phyloP scores from a whole-genome alignment of 2,113 vertebrate genomes.

The Calyptommatus sinebrachiatus region DNA sequence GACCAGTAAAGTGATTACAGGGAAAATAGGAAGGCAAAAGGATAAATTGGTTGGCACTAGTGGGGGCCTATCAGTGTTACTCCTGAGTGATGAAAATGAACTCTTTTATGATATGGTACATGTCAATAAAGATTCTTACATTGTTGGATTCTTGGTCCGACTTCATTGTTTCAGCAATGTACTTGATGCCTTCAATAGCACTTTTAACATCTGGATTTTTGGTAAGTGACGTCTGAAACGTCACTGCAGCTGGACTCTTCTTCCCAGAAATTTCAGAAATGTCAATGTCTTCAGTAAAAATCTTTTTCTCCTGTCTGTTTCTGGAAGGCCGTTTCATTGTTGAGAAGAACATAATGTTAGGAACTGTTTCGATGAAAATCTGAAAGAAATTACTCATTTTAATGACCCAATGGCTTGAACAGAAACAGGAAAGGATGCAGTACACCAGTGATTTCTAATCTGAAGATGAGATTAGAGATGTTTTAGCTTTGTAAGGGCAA shows the following conservation, averaged over 20 bases:
- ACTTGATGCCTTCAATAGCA: constrained; percentile 94
- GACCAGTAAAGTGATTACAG: not conserved
- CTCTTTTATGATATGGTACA: constrained; percentile 25
- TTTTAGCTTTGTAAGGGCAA: no score
- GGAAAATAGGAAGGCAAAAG: not conserved
- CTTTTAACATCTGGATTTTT: constrained; percentile 95
- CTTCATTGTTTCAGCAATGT: constrained; percentile 97
- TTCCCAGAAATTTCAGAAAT: constrained; percentile 98
- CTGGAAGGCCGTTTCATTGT: constrained; percentile 95
- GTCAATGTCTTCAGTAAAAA: constrained; percentile 89
- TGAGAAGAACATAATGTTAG: constrained; percentile 98
- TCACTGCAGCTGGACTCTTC: constrained; percentile 78
- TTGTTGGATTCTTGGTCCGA: constrained; percentile 93
- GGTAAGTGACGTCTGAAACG: constrained; percentile 87
- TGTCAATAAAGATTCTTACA: constrained; percentile 71
- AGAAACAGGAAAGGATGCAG: constrained; percentile 10
- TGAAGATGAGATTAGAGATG: no score
- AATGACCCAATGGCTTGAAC: constrained; percentile 24
- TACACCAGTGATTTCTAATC: not conserved
- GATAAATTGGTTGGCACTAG: not conserved
- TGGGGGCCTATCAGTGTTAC: not conserved
- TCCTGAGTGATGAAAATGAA: not conserved
- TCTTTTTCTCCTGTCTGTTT: constrained; percentile 82
- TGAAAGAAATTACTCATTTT: constrained; percentile 51
- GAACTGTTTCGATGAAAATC: constrained; percentile 97